phyloP scores from a whole-genome alignment of 2,888 invertebrate species.

The Elysia crispata region DNA sequence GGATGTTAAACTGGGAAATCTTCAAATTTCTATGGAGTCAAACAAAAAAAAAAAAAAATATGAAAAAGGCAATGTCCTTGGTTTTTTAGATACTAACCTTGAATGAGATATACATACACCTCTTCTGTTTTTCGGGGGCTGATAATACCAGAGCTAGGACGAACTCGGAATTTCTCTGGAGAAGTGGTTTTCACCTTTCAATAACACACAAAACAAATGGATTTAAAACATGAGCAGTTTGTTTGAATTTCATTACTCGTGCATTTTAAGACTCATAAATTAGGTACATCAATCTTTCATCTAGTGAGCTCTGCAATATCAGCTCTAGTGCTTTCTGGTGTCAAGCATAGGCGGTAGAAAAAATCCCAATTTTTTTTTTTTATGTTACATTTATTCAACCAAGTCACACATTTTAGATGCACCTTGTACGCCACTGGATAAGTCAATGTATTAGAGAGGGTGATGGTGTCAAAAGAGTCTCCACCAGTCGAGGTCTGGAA shows the following conservation, averaged over 20 bases:
- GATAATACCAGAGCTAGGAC: constrained; percentile 90
- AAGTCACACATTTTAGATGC: constrained; percentile 47
- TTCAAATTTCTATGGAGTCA: background rate
- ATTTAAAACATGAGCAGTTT: too few relatives aligned
- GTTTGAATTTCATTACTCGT: too few relatives aligned
- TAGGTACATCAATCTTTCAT: too few relatives aligned
- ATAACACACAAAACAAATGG: constrained; percentile 16
- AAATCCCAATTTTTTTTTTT: too few relatives aligned
- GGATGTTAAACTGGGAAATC: background rate
- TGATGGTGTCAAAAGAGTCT: constrained; percentile 80
- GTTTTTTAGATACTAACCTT: constrained; percentile 70
- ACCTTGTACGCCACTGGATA: constrained; percentile 85
- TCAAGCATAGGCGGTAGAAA: too few relatives aligned
- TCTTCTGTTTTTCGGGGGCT: constrained; percentile 81
- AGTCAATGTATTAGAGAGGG: constrained; percentile 84
- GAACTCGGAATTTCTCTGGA: constrained; percentile 95
- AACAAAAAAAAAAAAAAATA: background rate
- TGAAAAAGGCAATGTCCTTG: too few relatives aligned
- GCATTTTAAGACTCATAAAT: too few relatives aligned
- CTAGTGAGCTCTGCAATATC: too few relatives aligned
- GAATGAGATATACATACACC: constrained; percentile 86
- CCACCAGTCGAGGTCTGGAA: constrained; percentile 82
- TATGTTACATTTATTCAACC: too few relatives aligned
- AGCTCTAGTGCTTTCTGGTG: too few relatives aligned
- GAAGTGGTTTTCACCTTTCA: constrained; percentile 95